Evolutionary conservation across 2,113 vertebrate genomes (phyloP).

Genomic region (Hippolais icterina): DNA sequence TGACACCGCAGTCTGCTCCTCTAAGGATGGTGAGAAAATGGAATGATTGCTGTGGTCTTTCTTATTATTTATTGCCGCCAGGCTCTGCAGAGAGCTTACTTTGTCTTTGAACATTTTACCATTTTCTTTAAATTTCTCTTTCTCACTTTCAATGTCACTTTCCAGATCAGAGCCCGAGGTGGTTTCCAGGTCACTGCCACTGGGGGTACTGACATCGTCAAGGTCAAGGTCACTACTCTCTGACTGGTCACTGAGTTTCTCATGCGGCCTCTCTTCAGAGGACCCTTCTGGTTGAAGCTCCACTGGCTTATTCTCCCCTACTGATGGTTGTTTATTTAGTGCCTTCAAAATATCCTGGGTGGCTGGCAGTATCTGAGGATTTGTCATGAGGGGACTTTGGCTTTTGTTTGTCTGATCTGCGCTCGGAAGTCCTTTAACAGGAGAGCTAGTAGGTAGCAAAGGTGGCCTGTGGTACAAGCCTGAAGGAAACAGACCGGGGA

Average conservation of each 20-base stretch:
- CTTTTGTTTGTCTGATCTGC: slow-evolving; percentile 85
- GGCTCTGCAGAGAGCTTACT: slow-evolving; percentile 86
- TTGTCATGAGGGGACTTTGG: slow-evolving; percentile 90
- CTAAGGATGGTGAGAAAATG: slow-evolving; percentile 88
- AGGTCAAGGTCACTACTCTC: slow-evolving; percentile 99
- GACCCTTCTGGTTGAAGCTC: slow-evolving; percentile 82
- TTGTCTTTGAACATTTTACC: slow-evolving; percentile 93
- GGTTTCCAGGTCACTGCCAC: slow-evolving; percentile 97
- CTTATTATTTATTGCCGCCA: slow-evolving; percentile 85
- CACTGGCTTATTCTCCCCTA: slow-evolving; percentile 81
- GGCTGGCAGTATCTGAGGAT: slow-evolving; percentile 87
- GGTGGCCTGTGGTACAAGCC: slow-evolving; percentile 96
- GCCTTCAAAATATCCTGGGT: slow-evolving; percentile 93
- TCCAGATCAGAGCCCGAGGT: slow-evolving; percentile 97
- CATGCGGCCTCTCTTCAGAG: slow-evolving; percentile 82
- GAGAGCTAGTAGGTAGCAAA: slow-evolving; percentile 90
- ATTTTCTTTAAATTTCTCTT: slow-evolving; percentile 93
- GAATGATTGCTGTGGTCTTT: slow-evolving; percentile 90
- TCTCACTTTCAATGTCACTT: slow-evolving; percentile 97
- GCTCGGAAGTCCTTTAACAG: slow-evolving; percentile 87
- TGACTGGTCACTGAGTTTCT: slow-evolving; percentile 96
- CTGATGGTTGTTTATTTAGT: slow-evolving; percentile 86
- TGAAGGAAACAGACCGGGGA: slow-evolving; percentile 96
- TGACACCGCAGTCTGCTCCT: slow-evolving; percentile 95
- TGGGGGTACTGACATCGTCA: slow-evolving; percentile 98